These are phyloP conservation scores for Sarcophaga peregrina DNA, from an alignment of 1,140 invertebrate species.

Conservation along the genomic window DNA sequence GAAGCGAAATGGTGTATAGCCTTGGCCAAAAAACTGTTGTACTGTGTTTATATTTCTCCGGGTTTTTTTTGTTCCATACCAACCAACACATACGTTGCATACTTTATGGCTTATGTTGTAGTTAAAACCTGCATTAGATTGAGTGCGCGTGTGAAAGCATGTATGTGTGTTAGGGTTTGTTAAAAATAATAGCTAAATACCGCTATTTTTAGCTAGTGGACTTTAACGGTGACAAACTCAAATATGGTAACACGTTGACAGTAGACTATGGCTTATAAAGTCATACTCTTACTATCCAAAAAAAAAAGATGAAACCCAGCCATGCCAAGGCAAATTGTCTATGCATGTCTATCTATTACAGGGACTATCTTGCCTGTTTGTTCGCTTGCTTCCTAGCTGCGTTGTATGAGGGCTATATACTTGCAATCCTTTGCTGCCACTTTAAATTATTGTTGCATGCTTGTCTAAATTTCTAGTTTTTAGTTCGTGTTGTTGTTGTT, in stretches of 20 bases:
- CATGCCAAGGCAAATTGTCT: background rate
- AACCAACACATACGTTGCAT: constrained; percentile 19
- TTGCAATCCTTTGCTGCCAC: background rate
- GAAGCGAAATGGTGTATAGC: too few relatives aligned
- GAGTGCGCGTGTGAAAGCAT: background rate
- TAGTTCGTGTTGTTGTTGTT: background rate
- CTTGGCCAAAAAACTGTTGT: too few relatives aligned
- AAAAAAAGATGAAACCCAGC: background rate
- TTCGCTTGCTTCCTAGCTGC: background rate
- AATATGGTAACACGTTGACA: constrained; percentile 14
- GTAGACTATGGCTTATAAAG: constrained; percentile 22
- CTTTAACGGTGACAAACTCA: constrained; percentile 2
- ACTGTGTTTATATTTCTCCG: too few relatives aligned
- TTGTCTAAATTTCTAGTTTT: constrained; percentile 15
- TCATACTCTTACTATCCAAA: background rate
- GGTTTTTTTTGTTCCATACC: too few relatives aligned
- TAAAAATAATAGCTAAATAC: constrained; percentile 8
- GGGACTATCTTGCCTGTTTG: background rate
- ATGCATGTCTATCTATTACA: background rate
- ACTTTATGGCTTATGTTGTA: constrained; percentile 2
- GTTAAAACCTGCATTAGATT: background rate
- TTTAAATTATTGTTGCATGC: constrained; percentile 11
- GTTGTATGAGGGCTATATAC: background rate
- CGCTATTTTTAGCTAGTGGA: constrained; percentile 23
- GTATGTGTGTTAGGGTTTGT: background rate